phyloP scores from a whole-genome alignment of 2,888 invertebrate genomes.

The Andrena fulva region DNA sequence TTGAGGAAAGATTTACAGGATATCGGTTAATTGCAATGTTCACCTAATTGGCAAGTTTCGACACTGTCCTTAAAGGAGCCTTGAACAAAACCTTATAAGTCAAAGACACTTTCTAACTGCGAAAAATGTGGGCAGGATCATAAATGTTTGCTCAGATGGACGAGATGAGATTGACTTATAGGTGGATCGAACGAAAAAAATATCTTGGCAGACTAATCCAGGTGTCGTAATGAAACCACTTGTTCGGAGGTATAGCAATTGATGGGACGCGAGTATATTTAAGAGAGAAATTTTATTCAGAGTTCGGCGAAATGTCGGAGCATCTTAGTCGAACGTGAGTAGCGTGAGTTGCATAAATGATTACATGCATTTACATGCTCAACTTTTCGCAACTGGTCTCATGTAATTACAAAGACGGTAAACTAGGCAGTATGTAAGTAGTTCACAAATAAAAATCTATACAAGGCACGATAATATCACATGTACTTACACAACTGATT shows the following conservation, averaged over 20 bases:
- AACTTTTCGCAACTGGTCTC: conserved; percentile 10
- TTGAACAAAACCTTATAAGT: conserved; percentile 43
- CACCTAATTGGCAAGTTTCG: conserved; percentile 46
- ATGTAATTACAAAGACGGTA: conserved; percentile 36
- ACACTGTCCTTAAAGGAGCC: conserved; percentile 38
- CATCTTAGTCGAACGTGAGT: conserved; percentile 15
- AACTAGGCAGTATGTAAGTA: conserved; percentile 57
- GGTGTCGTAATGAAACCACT: not conserved
- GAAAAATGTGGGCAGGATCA: not conserved
- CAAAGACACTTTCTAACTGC: conserved; percentile 36
- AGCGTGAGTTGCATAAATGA: conserved; percentile 36
- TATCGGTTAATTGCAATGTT: conserved; percentile 48
- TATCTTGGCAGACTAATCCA: not conserved
- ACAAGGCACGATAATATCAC: conserved; percentile 77
- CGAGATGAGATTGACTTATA: not conserved
- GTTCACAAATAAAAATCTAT: conserved; percentile 51
- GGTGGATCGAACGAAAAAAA: not conserved
- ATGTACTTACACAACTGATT: conserved; percentile 66
- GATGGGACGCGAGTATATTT: conserved; percentile 34
- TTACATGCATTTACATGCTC: conserved; percentile 31
- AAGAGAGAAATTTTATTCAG: conserved; percentile 56
- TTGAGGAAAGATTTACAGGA: conserved; percentile 17
- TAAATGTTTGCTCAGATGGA: not conserved
- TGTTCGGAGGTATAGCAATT: not conserved
- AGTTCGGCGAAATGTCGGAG: conserved; percentile 48